phyloP scores from a whole-genome alignment of 2,113 vertebrate species.

The Sinocyclocheilus rhinocerous region DNA sequence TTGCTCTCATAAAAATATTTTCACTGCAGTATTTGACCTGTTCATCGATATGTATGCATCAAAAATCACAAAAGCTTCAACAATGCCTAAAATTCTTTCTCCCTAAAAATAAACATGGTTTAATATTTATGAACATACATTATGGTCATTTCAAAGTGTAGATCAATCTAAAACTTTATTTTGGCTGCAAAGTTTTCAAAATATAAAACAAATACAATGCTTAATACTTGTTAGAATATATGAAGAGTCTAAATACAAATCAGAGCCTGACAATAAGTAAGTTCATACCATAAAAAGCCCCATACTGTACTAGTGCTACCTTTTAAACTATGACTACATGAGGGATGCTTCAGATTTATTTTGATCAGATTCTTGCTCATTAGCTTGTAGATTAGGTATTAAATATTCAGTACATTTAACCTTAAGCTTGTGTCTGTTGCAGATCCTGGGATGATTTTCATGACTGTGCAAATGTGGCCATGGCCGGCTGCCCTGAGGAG shows the following conservation, averaged over 20 bases:
- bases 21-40: not conserved
- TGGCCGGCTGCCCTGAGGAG: constrained; percentile 89
- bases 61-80: not conserved
- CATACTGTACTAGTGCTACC: not conserved
- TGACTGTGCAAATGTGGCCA: constrained; percentile 83
- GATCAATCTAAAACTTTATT: not conserved
- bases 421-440: constrained; percentile 41
- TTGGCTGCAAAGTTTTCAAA: not conserved
- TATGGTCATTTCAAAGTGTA: not conserved
- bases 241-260: not conserved
- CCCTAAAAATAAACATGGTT: not conserved
- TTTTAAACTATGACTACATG: not conserved
- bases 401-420: not conserved
- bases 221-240: not conserved
- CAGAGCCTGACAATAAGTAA: not conserved
- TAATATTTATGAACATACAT: not conserved
- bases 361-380: not conserved
- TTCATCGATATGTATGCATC: not conserved
- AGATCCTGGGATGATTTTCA: constrained; percentile 97
- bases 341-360: not conserved
- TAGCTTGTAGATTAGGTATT: constrained; percentile 13
- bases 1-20: not conserved
- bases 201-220: not conserved
- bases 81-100: not conserved
- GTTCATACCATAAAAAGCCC: not conserved